Evolutionary conservation across 2,888 invertebrate genomes (phyloP).

Genomic region (Drosophila villosipedis): DNA sequence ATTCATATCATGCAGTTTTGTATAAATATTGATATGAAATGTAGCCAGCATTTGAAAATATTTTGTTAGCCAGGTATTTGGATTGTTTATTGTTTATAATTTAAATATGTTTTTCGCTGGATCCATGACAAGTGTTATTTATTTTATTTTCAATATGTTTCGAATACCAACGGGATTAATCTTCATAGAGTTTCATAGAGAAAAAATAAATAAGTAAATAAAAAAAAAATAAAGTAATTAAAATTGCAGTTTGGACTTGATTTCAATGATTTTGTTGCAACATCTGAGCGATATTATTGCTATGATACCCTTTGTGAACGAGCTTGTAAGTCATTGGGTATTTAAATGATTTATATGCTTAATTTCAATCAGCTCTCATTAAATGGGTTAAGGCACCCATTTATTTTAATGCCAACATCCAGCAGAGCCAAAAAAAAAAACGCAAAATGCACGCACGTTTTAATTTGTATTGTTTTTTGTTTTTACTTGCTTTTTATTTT

Average conservation of each 20-base stretch:
- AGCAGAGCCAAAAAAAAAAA: background rate
- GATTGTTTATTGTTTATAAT: background rate
- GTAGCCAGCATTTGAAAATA: background rate
- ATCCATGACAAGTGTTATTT: background rate
- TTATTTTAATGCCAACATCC: conserved; percentile 39
- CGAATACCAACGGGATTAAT: background rate
- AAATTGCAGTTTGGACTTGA: background rate
- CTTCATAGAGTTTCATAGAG: background rate
- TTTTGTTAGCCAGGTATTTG: background rate
- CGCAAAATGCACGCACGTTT: conserved; percentile 42
- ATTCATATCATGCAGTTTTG: background rate
- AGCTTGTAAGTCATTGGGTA: conserved; percentile 1
- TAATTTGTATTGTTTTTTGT: conserved; percentile 32
- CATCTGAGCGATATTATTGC: background rate
- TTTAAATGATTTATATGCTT: conserved; percentile 42
- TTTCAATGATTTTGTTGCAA: background rate
- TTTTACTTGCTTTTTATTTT: background rate
- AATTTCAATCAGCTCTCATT: conserved; percentile 57
- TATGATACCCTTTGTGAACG: background rate
- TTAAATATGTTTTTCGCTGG: background rate
- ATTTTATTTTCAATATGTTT: background rate
- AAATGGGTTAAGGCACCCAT: conserved; percentile 58
- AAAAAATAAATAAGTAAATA: background rate
- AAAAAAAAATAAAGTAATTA: too few relatives aligned
- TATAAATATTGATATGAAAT: background rate